Evolutionary conservation across 2,113 vertebrate genomes (phyloP).

Genomic region (Calyptommatus sinebrachiatus): DNA sequence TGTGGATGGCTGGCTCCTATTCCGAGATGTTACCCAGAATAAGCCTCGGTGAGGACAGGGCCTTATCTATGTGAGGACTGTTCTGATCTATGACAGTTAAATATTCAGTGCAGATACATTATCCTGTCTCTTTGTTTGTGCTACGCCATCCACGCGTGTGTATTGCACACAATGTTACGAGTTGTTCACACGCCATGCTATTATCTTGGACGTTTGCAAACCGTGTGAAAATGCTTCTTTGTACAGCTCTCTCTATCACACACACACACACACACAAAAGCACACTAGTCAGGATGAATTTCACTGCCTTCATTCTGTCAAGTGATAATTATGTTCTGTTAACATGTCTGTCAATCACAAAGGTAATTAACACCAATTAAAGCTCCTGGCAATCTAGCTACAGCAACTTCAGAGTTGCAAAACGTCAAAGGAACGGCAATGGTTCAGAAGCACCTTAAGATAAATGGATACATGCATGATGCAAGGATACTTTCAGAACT

Average conservation of each 20-base stretch:
- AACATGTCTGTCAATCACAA: conserved; percentile 65
- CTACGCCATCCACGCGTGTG: background rate
- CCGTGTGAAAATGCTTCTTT: background rate
- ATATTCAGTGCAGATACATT: no score
- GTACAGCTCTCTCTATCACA: background rate
- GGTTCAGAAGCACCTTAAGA: conserved; percentile 46
- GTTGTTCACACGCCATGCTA: background rate
- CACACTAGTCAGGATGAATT: background rate
- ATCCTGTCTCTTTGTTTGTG: no score
- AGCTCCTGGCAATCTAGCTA: conserved; percentile 56
- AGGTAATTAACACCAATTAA: conserved; percentile 67
- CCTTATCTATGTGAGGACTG: no score
- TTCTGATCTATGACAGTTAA: no score
- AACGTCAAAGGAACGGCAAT: conserved; percentile 53
- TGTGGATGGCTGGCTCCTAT: no score
- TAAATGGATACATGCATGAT: conserved; percentile 31
- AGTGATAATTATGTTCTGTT: conserved; percentile 62
- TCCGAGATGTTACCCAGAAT: no score
- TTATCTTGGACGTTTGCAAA: background rate
- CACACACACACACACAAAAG: no score
- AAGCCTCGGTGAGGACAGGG: no score
- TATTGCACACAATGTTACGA: no score
- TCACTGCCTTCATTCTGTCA: conserved; percentile 34
- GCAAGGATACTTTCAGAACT: conserved; percentile 33
- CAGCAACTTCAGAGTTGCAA: conserved; percentile 56